phyloP scores from a whole-genome alignment of 1,140 invertebrate species.

The Reticulitermes speratus region DNA sequence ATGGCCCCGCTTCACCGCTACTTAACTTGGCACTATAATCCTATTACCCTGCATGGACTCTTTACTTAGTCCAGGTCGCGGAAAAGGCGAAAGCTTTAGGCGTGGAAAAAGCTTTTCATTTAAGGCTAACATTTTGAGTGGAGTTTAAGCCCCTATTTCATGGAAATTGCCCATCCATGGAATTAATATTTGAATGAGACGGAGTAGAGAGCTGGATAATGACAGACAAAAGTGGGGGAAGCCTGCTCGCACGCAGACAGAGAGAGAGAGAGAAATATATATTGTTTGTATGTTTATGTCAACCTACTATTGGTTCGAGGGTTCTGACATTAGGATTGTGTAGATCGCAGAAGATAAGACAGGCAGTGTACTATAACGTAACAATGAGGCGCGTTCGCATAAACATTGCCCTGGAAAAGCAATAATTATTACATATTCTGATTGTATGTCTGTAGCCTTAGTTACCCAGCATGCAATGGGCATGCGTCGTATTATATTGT shows the following conservation, averaged over 20 bases:
- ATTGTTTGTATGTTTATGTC: neutral
- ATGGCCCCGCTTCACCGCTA: neutral
- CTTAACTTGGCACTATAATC: neutral
- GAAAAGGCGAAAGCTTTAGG: neutral
- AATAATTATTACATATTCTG: too few relatives aligned
- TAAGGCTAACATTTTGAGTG: slow-evolving; percentile 1
- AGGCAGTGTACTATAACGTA: too few relatives aligned
- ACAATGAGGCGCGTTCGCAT: too few relatives aligned
- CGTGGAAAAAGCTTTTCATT: neutral
- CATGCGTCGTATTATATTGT: too few relatives aligned
- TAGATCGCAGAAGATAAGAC: too few relatives aligned
- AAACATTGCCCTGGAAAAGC: too few relatives aligned
- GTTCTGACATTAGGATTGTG: too few relatives aligned
- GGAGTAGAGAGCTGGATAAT: neutral
- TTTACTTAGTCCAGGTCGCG: neutral
- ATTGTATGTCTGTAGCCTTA: too few relatives aligned
- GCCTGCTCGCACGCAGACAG: too few relatives aligned
- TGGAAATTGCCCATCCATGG: neutral
- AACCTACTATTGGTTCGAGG: neutral
- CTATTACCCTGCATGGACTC: slow-evolving; percentile 5
- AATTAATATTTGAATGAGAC: slow-evolving; percentile 12
- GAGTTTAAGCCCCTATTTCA: slow-evolving; percentile 11
- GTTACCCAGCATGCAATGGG: too few relatives aligned
- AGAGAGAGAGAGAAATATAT: neutral
- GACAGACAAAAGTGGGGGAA: neutral